Conservation (phyloP, 2,888 invertebrate genomes). For the Hydroisotoma schaefferi region DNA sequence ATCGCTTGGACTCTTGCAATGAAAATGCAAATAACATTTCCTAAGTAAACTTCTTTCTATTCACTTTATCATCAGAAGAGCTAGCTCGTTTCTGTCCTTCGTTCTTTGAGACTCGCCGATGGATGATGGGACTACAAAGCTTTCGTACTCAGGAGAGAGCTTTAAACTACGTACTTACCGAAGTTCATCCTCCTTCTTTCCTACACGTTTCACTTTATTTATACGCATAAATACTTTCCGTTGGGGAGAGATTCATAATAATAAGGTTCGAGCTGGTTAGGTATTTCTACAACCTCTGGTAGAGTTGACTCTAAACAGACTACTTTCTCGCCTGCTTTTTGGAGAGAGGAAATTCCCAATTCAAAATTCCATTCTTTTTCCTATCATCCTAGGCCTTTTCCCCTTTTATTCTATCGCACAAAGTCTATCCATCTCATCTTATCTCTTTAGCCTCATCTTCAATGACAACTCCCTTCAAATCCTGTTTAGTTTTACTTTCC, state of each 20-base stretch:
- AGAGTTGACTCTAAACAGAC: too few species aligned
- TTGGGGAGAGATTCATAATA: background rate
- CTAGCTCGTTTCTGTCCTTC: too few species aligned
- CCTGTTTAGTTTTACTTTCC: background rate
- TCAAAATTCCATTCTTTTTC: background rate
- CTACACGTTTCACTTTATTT: too few species aligned
- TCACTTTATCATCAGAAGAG: too few species aligned
- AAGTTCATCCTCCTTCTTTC: too few species aligned
- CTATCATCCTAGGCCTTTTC: too few species aligned
- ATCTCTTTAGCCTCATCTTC: slow-evolving; percentile 13
- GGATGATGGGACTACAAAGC: too few species aligned
- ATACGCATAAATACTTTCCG: too few species aligned
- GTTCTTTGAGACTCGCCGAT: too few species aligned
- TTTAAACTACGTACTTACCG: too few species aligned
- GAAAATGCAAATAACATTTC: slow-evolving; percentile 39
- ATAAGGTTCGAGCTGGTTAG: background rate
- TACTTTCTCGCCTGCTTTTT: background rate
- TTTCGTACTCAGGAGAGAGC: too few species aligned
- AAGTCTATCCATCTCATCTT: slow-evolving; percentile 17
- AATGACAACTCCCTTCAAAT: slow-evolving; percentile 12
- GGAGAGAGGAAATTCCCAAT: slow-evolving; percentile 6
- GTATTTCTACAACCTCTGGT: too few species aligned
- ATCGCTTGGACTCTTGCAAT: slow-evolving; percentile 21
- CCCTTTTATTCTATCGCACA: slow-evolving; percentile 16
- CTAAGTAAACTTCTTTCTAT: slow-evolving; percentile 15